Conservation (phyloP, 2,113 vertebrate genomes). For the Syrmaticus mikado region DNA sequence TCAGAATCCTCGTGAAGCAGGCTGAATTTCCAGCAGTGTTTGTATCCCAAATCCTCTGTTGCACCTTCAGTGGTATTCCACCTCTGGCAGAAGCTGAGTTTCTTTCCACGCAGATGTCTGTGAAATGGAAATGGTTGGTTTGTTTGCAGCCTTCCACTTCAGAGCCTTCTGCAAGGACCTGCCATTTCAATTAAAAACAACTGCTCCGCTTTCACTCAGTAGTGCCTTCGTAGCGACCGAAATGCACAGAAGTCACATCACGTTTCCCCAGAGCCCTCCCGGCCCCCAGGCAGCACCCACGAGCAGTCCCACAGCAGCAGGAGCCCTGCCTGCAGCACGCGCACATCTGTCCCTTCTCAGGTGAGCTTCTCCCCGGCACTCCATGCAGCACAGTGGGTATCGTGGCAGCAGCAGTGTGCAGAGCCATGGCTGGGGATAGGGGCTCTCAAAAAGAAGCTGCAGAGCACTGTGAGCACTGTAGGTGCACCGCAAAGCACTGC, state of each 20-base stretch:
- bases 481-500: too few species aligned
- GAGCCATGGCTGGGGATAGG: fast-evolving
- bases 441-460: background rate
- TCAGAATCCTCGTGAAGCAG: background rate
- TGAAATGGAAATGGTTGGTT: background rate
- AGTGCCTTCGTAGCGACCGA: background rate
- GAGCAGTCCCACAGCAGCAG: too few species aligned
- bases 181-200: background rate
- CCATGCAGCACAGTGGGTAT: fast-evolving
- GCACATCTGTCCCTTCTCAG: too few species aligned
- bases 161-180: background rate
- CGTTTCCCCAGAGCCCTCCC: background rate
- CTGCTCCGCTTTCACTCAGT: background rate
- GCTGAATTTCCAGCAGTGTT: background rate
- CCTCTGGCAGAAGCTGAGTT: background rate
- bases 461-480: fast-evolving
- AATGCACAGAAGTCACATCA: background rate
- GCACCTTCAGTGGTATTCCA: background rate
- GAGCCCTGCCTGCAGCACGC: too few species aligned
- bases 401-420: background rate
- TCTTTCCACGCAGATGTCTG: background rate
- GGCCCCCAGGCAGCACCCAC: background rate
- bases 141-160: background rate
- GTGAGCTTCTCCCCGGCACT: fast-evolving
- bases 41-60: background rate